These are phyloP conservation scores for Microtus oregoni DNA, from an alignment of 2,113 vertebrate species.

Conservation along the genomic window DNA sequence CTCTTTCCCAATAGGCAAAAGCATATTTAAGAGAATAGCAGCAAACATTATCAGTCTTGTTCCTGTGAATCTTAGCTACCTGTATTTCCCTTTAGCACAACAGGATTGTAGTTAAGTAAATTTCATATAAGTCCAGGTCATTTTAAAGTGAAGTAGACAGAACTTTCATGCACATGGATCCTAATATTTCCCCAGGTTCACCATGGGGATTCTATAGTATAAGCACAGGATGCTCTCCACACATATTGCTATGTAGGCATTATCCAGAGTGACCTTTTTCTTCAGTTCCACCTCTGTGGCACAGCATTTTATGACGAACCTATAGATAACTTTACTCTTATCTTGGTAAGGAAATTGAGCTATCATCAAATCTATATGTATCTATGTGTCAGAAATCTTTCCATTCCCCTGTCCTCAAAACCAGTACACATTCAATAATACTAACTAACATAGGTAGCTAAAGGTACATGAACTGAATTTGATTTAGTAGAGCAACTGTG, in stretches of 20 bases:
- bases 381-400: not conserved
- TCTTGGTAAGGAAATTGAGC: not conserved
- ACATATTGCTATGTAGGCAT: not conserved
- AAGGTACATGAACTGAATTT: not conserved
- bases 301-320: not conserved
- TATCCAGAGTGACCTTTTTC: not conserved
- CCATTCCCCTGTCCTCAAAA: not conserved
- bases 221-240: not conserved
- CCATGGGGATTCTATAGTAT: not conserved
- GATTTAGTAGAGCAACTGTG: not conserved
- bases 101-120: not conserved
- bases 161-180: not conserved
- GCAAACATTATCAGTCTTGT: not conserved
- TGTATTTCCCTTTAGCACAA: not conserved
- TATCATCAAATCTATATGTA: not conserved
- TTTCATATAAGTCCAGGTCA: not conserved
- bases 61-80: not conserved
- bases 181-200: no score
- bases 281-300: not conserved
- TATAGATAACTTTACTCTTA: not conserved
- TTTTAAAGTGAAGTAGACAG: not conserved
- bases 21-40: not conserved
- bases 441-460: not conserved
- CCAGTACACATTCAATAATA: not conserved
- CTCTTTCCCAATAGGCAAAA: not conserved